These are phyloP conservation scores for Tenrec ecaudatus DNA, from an alignment of 2,113 vertebrate genomes.

Conservation along the genomic window DNA sequence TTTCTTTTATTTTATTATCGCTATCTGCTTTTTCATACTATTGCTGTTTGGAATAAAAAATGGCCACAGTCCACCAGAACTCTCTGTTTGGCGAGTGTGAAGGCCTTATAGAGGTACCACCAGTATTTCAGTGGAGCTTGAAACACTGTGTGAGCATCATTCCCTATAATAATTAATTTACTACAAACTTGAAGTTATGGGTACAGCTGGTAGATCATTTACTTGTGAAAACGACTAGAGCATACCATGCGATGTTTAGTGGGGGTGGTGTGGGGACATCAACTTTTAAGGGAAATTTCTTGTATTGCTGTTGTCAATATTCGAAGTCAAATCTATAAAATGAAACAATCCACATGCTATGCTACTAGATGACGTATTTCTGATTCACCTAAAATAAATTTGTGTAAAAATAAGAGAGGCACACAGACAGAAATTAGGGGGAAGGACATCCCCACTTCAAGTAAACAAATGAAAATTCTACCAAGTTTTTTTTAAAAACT, in stretches of 20 bases:
- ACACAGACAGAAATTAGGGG: neutral
- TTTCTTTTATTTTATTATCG: too few relatives aligned
- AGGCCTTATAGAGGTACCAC: neutral
- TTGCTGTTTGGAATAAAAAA: neutral
- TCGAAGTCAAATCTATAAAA: slow-evolving; percentile 50
- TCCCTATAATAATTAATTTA: slow-evolving; percentile 21
- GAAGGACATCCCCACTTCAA: neutral
- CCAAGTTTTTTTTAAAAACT: neutral
- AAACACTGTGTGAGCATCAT: neutral
- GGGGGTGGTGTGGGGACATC: too few relatives aligned
- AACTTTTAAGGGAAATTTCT: neutral
- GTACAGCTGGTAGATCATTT: neutral
- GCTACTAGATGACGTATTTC: slow-evolving; percentile 47
- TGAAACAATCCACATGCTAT: slow-evolving; percentile 29
- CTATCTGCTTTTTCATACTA: neutral
- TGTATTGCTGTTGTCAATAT: slow-evolving; percentile 46
- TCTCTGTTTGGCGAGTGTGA: neutral
- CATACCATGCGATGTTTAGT: slow-evolving; percentile 3
- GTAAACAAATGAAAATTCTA: neutral
- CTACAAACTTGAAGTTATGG: neutral
- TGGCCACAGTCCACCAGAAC: neutral
- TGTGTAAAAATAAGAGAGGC: slow-evolving; percentile 7
- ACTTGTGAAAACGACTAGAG: slow-evolving; percentile 31
- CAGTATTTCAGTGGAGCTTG: neutral
- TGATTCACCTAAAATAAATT: slow-evolving; percentile 55